phyloP scores from a whole-genome alignment of 2,888 invertebrate genomes.

The Lasioglossum leucozonium region DNA sequence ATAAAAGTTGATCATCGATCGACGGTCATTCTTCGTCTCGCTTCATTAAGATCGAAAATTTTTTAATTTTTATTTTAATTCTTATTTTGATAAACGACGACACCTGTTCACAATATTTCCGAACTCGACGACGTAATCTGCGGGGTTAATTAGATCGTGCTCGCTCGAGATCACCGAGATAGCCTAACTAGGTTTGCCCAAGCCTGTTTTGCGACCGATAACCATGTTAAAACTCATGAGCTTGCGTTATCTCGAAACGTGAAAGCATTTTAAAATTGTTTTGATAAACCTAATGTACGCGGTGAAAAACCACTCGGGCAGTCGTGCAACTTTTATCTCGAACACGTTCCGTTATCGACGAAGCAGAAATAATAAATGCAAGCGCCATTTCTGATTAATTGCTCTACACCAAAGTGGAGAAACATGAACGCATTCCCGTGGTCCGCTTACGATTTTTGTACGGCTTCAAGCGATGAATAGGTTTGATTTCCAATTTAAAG shows the following conservation, averaged over 20 bases:
- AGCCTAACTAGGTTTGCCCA: neutral
- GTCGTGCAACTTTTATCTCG: neutral
- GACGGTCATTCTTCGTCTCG: neutral
- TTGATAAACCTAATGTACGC: neutral
- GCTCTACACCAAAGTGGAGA: neutral
- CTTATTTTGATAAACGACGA: too few relatives aligned
- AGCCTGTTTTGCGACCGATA: neutral
- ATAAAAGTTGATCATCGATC: neutral
- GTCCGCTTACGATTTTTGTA: too few relatives aligned
- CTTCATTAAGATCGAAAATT: neutral
- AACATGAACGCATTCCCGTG: constrained; percentile 12
- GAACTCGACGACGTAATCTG: neutral
- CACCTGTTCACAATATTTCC: neutral
- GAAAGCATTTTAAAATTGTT: neutral
- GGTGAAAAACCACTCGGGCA: neutral
- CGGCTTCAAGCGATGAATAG: neutral
- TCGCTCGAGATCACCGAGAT: neutral
- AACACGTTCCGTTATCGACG: neutral
- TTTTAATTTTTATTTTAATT: neutral
- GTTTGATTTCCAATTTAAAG: neutral
- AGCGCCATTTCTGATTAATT: neutral
- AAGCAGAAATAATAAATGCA: neutral
- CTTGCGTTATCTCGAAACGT: neutral
- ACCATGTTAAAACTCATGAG: neutral
- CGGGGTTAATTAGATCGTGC: neutral